Evolutionary conservation across 2,113 vertebrate genomes (phyloP).

Genomic region (Brachypteracias leptosomus): DNA sequence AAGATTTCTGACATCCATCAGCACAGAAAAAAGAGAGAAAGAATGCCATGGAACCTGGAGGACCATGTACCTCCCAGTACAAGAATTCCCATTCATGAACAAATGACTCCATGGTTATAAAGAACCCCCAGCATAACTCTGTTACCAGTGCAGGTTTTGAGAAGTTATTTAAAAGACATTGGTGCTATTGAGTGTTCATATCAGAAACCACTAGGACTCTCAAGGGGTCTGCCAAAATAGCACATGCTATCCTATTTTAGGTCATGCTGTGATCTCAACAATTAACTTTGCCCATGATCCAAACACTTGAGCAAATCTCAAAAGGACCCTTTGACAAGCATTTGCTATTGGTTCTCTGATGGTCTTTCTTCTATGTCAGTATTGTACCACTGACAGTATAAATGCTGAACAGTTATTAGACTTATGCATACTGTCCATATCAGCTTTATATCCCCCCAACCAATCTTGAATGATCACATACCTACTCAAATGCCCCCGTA

Average conservation of each 20-base stretch:
- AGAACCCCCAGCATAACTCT: neutral
- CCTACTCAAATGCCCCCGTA: neutral
- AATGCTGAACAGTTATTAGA: neutral
- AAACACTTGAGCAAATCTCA: rapidly evolving
- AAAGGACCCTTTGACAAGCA: neutral
- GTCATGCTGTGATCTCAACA: neutral
- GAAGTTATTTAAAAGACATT: rapidly evolving
- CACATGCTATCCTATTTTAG: no score
- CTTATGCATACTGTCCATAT: no score
- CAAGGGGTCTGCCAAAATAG: neutral
- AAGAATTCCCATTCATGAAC: neutral
- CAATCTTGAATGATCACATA: neutral
- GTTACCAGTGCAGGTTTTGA: neutral
- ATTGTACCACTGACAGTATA: neutral
- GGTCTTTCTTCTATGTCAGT: neutral
- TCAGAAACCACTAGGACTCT: neutral
- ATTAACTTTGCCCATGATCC: neutral
- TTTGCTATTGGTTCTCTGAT: neutral
- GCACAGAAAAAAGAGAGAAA: neutral
- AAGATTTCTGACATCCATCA: neutral
- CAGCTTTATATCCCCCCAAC: neutral
- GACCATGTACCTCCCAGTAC: neutral
- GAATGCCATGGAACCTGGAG: neutral
- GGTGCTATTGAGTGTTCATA: neutral
- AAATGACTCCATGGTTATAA: neutral